Base-by-base conservation (phyloP, 1,140 invertebrate genomes). In the Cephus cinctus region DNA sequence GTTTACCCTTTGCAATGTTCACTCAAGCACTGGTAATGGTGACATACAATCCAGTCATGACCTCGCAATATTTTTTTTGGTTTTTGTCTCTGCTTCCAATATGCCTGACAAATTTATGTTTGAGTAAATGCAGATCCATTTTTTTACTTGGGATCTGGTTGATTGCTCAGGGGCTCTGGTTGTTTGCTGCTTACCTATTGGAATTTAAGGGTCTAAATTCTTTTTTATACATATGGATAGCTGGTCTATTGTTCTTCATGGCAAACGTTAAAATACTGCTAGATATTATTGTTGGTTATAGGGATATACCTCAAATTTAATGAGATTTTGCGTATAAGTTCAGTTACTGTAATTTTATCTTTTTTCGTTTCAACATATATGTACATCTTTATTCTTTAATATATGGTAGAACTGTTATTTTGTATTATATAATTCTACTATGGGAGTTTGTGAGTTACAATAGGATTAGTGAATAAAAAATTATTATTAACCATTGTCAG, bases 31-130 rank as follows among this genome's bases (percentile, higher is more conserved):
- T 93, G 54, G 81, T 90, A 2, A 87, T 98, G 65, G 97, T 99
- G 0, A 86, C 87, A 4, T 96, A 92, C 58, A 99, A 99, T 77
- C 92, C 94, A 67, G 96, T 99, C 0, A 83, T 95, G 52, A 99
- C 97, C 8, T 96, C 94, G 12, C 96, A 99, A 76, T 99, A 98
- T 73, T 98, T 98, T 62, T 80, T 98, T 25, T 98, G 97, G 96
- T 98, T 96, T 68, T 69, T 98, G 23, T 89, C 89, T 12, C 65
- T 98, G 5, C 71, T 98, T 12, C 94, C 95, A 1, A 54, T 91
- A 30, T 90, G 81, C 65, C 80, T 84, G 9, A 88, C 83, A 18
- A 80, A 83, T 66, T 78, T 92, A 3, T 76, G 78, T 49, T 75
- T 85, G 38, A 75, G 79, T 5, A 54, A 64, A 2, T 67, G 54